phyloP scores from a whole-genome alignment of 2,888 invertebrate genomes.

The Malthinus flaveolus region DNA sequence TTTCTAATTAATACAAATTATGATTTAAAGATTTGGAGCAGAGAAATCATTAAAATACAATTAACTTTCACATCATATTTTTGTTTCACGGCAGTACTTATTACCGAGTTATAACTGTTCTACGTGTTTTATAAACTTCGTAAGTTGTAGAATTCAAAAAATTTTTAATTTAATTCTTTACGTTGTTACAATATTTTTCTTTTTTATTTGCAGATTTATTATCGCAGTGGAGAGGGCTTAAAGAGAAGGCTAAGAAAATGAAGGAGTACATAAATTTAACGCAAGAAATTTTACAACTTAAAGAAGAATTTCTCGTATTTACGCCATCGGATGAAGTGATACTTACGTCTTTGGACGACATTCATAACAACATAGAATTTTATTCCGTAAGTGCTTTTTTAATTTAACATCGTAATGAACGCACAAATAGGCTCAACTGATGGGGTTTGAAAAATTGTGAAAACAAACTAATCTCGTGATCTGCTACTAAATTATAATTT shows the following conservation, averaged over 20 bases:
- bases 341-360: constrained; percentile 47
- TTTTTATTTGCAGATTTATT: constrained; percentile 53
- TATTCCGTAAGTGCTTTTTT: constrained; percentile 47
- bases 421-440: too few relatives aligned
- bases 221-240: constrained; percentile 57
- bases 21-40: constrained; percentile 9
- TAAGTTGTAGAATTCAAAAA: too few relatives aligned
- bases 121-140: not conserved
- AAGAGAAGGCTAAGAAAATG: constrained; percentile 50
- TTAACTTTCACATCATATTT: constrained; percentile 14
- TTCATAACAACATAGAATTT: constrained; percentile 50
- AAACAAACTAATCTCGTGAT: too few relatives aligned
- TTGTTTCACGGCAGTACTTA: constrained; percentile 3
- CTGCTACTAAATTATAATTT: too few relatives aligned
- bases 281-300: constrained; percentile 49
- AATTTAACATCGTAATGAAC: too few relatives aligned
- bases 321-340: constrained; percentile 34
- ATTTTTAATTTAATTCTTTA: not conserved
- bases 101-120: not conserved
- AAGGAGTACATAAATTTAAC: constrained; percentile 51
- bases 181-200: not conserved
- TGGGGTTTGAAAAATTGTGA: too few relatives aligned
- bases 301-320: constrained; percentile 43
- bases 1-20: not conserved
- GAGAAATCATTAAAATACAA: constrained; percentile 17